Percentiles rank a stretch among this genome's conserved stretches.
Evolutionary conservation across 2,888 invertebrate genomes (phyloP).

Genomic region (Nemurella pictetii): DNA sequence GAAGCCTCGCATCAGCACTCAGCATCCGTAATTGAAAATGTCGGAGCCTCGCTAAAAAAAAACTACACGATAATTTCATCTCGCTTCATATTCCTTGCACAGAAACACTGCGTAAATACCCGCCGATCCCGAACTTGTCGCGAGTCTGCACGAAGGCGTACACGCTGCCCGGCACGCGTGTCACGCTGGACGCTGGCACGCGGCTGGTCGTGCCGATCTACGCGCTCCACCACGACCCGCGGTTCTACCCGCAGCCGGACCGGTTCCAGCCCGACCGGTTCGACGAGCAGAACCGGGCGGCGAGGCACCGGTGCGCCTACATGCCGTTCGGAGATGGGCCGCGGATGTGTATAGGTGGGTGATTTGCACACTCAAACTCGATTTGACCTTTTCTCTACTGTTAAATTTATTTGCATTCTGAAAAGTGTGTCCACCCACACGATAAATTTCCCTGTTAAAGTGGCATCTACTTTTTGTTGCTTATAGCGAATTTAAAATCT

Average conservation of each 20-base stretch:
- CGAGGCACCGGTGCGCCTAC: slow-evolving; percentile 44
- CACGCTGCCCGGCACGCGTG: slow-evolving; percentile 46
- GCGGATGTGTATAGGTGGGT: slow-evolving; percentile 51
- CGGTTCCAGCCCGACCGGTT: slow-evolving; percentile 59
- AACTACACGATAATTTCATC: neutral
- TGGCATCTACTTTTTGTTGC: too few relatives aligned
- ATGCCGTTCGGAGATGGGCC: slow-evolving; percentile 54
- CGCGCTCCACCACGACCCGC: slow-evolving; percentile 55
- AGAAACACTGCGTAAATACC: slow-evolving; percentile 58
- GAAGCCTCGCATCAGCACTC: neutral
- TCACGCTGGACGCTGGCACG: slow-evolving; percentile 43
- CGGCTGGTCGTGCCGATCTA: slow-evolving; percentile 50
- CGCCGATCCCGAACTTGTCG: slow-evolving; percentile 57
- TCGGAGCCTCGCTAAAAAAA: neutral
- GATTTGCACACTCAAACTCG: too few relatives aligned
- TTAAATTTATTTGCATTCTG: too few relatives aligned
- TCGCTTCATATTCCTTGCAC: neutral
- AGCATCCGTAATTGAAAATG: neutral
- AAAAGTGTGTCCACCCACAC: too few relatives aligned
- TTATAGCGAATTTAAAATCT: too few relatives aligned
- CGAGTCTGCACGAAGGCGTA: slow-evolving; percentile 58
- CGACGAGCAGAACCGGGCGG: slow-evolving; percentile 47
- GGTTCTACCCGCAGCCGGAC: slow-evolving; percentile 55
- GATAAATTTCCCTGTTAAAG: too few relatives aligned
- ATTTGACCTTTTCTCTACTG: too few relatives aligned